Evolutionary conservation across 1,140 invertebrate genomes (phyloP).

Genomic region (Pseudomyrmex pallidus): DNA sequence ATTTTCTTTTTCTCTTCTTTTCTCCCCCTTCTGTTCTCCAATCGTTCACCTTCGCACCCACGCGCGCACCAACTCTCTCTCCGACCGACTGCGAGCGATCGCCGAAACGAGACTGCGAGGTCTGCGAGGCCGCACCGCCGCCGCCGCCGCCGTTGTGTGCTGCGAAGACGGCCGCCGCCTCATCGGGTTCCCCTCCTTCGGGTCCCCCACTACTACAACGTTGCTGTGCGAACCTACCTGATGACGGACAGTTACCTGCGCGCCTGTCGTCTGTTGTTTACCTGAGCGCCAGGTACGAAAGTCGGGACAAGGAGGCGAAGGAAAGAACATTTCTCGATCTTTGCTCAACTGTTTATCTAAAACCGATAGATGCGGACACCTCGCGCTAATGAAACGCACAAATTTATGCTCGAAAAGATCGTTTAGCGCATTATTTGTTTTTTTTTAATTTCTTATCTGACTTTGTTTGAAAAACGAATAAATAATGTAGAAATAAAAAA

Average conservation of each 20-base stretch:
- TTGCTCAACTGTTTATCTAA: background rate
- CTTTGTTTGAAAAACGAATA: too few species aligned
- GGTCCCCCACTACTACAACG: background rate
- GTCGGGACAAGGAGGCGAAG: background rate
- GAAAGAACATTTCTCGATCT: background rate
- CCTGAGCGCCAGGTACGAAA: conserved; percentile 59
- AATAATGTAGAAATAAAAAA: too few species aligned
- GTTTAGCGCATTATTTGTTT: too few species aligned
- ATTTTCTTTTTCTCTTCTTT: too few species aligned
- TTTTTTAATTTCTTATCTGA: too few species aligned
- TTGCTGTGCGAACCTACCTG: conserved; percentile 39
- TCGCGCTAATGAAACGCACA: background rate
- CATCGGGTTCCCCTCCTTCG: background rate
- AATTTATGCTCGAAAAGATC: background rate
- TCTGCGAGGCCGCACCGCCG: conserved; percentile 62
- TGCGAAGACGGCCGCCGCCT: conserved; percentile 15
- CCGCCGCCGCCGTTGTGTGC: background rate
- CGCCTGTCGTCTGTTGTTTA: background rate
- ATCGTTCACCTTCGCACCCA: conserved; percentile 54
- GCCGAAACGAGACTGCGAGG: conserved; percentile 68
- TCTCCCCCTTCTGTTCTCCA: conserved; percentile 4
- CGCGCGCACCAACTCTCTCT: conserved; percentile 40
- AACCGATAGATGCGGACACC: background rate
- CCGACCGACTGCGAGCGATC: conserved; percentile 62
- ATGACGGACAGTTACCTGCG: conserved; percentile 27